Conservation (phyloP, 2,113 vertebrate genomes). For the Gorsachius goisagi region DNA sequence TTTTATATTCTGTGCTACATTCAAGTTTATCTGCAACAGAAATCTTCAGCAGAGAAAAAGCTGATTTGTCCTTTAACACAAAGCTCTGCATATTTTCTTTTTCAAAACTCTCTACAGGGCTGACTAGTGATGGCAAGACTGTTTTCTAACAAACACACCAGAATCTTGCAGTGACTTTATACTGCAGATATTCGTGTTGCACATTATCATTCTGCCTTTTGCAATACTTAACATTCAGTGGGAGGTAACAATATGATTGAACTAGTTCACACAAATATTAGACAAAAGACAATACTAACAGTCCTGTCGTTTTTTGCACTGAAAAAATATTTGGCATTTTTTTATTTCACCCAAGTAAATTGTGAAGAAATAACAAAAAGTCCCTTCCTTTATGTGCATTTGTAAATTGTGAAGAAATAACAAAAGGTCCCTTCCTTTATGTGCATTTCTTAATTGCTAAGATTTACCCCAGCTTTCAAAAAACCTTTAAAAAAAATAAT, state of each 20-base stretch:
- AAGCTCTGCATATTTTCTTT: neutral
- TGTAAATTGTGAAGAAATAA: too few relatives aligned
- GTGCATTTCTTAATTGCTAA: neutral
- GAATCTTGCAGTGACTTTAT: neutral
- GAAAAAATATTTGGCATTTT: neutral
- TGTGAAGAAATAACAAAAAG: neutral
- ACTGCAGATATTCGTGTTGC: neutral
- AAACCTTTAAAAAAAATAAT: neutral
- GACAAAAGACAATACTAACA: neutral
- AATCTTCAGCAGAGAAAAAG: neutral
- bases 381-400: too few relatives aligned
- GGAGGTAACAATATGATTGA: neutral
- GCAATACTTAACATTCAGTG: neutral
- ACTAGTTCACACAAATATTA: neutral
- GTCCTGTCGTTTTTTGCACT: neutral
- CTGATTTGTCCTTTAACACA: neutral
- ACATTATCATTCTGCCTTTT: neutral
- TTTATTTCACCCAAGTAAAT: neutral
- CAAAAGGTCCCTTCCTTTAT: neutral
- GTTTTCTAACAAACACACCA: neutral
- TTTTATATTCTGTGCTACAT: neutral
- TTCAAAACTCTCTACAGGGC: neutral
- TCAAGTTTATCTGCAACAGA: neutral
- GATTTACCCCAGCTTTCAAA: neutral
- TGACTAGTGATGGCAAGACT: neutral